A percentile compares a stretch with the other conserved stretches of the same genome.
Conservation (phyloP, 2,888 invertebrate species). For the Epinotia bilunana region DNA sequence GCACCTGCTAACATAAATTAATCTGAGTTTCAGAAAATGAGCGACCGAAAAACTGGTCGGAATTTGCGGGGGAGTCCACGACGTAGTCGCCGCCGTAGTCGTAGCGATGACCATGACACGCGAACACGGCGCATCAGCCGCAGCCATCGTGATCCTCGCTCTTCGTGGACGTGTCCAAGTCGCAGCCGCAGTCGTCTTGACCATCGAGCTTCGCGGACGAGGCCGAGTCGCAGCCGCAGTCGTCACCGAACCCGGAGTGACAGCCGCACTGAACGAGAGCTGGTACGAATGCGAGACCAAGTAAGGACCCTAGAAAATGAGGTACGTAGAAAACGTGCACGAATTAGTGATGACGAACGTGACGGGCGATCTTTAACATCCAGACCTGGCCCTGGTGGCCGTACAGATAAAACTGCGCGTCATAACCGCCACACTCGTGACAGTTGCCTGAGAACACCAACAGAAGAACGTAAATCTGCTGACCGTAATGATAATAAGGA, state of each 20-base stretch:
- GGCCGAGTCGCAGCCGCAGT: constrained; percentile 7
- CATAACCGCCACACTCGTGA: neutral
- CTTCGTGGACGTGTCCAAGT: neutral
- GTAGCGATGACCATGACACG: neutral
- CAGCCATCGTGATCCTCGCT: constrained; percentile 13
- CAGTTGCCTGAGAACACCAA: constrained; percentile 1
- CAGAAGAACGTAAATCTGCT: neutral
- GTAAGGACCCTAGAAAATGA: constrained; percentile 1
- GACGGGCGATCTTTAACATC: neutral
- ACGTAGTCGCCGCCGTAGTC: constrained; percentile 10
- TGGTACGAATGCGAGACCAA: neutral
- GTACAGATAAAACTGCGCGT: neutral
- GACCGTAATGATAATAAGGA: neutral
- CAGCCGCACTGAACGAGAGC: constrained; percentile 14
- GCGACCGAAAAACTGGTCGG: neutral
- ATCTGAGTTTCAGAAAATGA: constrained; percentile 18
- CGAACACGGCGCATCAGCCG: constrained; percentile 1
- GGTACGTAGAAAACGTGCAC: constrained; percentile 12
- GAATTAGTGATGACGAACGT: constrained; percentile 4
- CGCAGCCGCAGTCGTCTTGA: constrained; percentile 7
- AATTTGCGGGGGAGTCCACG: neutral
- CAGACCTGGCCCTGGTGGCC: neutral
- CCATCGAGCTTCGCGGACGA: constrained; percentile 7
- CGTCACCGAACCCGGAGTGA: constrained; percentile 1
- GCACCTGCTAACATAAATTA: too few species aligned